These are phyloP conservation scores for Chionodraco myersi DNA, from an alignment of 2,113 vertebrate species.

Conservation along the genomic window DNA sequence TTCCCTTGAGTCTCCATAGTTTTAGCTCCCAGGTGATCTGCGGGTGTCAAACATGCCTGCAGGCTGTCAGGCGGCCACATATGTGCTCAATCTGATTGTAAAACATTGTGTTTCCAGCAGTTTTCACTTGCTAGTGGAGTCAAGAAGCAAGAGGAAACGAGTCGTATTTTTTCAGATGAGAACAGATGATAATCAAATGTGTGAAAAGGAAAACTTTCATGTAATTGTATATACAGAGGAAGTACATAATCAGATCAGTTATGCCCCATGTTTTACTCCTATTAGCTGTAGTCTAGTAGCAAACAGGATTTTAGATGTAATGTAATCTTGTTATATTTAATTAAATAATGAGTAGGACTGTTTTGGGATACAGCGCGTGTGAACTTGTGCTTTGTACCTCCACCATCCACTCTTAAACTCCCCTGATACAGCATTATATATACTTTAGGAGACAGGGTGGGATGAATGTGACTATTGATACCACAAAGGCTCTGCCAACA, in stretches of 20 bases:
- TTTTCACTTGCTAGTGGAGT: not conserved
- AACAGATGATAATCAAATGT: constrained; percentile 43
- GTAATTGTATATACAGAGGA: constrained; percentile 34
- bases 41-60: constrained; percentile 27
- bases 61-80: constrained; percentile 24
- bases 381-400: not conserved
- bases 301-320: not conserved
- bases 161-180: constrained; percentile 31
- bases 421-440: not conserved
- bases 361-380: not conserved
- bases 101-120: constrained; percentile 6
- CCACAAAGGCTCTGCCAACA: not conserved
- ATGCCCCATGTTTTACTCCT: not conserved
- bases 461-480: constrained; percentile 5
- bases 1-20: not conserved
- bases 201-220: constrained; percentile 1
- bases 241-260: not conserved
- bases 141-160: constrained; percentile 39
- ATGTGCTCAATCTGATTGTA: not conserved
- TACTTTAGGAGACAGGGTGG: not conserved
- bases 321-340: constrained; percentile 8
- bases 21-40: constrained; percentile 29
- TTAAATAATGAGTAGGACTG: not conserved
- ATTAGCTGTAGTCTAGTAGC: not conserved
- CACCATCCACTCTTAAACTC: not conserved